Evolutionary conservation across 2,113 vertebrate genomes (phyloP), one percentile per base, ranked within the genome.

Genomic region (Sclerurus mexicanus): DNA sequence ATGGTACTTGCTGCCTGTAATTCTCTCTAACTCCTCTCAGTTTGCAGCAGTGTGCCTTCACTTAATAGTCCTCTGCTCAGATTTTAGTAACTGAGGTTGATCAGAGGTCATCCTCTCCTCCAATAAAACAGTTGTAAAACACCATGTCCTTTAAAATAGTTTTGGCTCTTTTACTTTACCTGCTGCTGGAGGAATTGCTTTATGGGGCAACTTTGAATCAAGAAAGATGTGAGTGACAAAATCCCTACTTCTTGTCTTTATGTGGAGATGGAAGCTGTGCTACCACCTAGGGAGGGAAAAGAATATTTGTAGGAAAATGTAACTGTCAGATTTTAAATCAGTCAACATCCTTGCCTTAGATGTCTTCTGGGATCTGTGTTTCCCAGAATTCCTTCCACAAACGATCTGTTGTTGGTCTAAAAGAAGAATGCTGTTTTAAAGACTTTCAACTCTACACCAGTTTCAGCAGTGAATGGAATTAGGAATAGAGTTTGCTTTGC

Each of bases 391-490:
- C 52, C 58, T 91, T 56, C 75, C 79, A 60, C 44, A 87, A 95
- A 52, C 1, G 1, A 5, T 50, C 31, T 30, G 30, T 25, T 85
- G 49, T 64, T 90, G 88, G 35, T 83, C 35, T 82, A 20, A 42
- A 67, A 83, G 87, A 78, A 69, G 44, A 72, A n/a, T 0, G 2
- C 24, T 85, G 30, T 64, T 80, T 69, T 76, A 53, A 68, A 82
- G 69, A 27, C 60, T 80, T 95, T 89, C 68, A 93, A 75, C 72
- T 86, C 71, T 37, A 35, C 40, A 90, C 52, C 21, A 71, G 50
- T 80, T 84, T 75, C 64, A 59, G 76, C 83, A 90, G 42, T 93
- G 91, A 84, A 74, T 84, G 92, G 76, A 93, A 77, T 94, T 62
- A 55, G 5, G 22, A 83, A 50, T 77, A 47, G 74, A 44, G 73